Conservation (phyloP, 2,797 vertebrate species). For the Taenioides sp. region DNA sequence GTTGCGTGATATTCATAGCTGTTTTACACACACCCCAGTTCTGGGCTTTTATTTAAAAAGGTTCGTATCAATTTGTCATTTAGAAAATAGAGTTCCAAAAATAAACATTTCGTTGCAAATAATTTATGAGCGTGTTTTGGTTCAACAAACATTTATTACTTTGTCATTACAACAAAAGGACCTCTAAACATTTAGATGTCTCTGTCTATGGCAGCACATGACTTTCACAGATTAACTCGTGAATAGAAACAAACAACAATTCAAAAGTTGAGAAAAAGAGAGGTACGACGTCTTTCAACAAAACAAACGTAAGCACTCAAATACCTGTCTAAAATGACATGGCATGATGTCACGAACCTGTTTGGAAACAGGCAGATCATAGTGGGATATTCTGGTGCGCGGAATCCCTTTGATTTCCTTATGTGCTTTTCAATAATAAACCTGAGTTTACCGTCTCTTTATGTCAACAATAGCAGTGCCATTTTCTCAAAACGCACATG, state of each 20-base stretch:
- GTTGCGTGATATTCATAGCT: slow-evolving; percentile 64
- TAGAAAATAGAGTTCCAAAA: neutral
- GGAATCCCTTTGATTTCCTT: slow-evolving; percentile 59
- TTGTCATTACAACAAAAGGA: slow-evolving; percentile 87
- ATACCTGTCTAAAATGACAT: slow-evolving; percentile 78
- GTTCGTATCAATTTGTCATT: neutral
- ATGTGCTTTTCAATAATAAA: slow-evolving; percentile 81
- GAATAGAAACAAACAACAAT: slow-evolving; percentile 82
- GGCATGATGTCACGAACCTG: slow-evolving; percentile 80
- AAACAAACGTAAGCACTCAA: slow-evolving; percentile 68
- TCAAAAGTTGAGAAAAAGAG: slow-evolving; percentile 57
- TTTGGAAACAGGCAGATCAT: slow-evolving; percentile 53
- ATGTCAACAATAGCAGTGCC: slow-evolving; percentile 81
- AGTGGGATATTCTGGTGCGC: slow-evolving; percentile 40
- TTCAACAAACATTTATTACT: slow-evolving; percentile 97
- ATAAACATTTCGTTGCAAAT: slow-evolving; percentile 16
- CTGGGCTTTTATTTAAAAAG: slow-evolving; percentile 11
- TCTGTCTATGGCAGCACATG: slow-evolving; percentile 82
- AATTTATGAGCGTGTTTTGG: slow-evolving; percentile 43
- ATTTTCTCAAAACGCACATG: slow-evolving; percentile 69
- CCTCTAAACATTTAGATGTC: slow-evolving; percentile 79
- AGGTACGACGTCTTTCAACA: slow-evolving; percentile 80
- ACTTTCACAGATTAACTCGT: slow-evolving; percentile 86
- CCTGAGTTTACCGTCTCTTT: slow-evolving; percentile 84
- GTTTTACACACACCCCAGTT: slow-evolving; percentile 19